Conservation (phyloP, 2,113 vertebrate species). For the Sebastes fasciatus region DNA sequence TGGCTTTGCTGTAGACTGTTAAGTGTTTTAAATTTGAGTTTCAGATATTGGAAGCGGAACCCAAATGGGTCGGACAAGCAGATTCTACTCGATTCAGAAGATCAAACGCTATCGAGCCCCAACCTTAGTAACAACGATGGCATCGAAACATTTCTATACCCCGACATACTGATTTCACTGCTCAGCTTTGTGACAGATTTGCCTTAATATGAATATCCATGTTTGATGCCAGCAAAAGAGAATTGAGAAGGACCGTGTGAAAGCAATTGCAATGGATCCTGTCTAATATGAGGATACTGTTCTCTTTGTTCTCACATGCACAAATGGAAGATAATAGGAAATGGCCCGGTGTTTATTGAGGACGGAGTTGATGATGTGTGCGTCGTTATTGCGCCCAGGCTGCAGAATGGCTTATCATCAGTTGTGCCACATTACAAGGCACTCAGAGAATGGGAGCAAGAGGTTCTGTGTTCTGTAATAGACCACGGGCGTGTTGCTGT, state of each 20-base stretch:
- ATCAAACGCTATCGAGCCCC: no score
- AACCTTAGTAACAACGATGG: not conserved
- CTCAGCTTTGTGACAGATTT: not conserved
- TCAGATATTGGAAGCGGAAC: no score
- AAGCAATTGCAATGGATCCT: not conserved
- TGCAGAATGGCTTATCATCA: constrained; percentile 17
- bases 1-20: no score
- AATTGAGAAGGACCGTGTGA: constrained; percentile 1
- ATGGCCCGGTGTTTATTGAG: constrained; percentile 24
- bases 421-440: constrained; percentile 26
- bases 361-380: constrained; percentile 29
- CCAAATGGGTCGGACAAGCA: no score
- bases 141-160: not conserved
- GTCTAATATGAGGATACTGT: not conserved
- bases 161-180: not conserved
- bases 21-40: no score
- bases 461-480: constrained; percentile 40
- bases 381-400: not conserved
- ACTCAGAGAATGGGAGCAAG: constrained; percentile 16
- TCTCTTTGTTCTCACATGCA: constrained; percentile 2
- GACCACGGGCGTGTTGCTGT: not conserved
- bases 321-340: constrained; percentile 16
- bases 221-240: not conserved
- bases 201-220: not conserved
- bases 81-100: no score